phyloP scores from a whole-genome alignment of 2,797 vertebrate genomes.

The Propithecus deckenii region DNA sequence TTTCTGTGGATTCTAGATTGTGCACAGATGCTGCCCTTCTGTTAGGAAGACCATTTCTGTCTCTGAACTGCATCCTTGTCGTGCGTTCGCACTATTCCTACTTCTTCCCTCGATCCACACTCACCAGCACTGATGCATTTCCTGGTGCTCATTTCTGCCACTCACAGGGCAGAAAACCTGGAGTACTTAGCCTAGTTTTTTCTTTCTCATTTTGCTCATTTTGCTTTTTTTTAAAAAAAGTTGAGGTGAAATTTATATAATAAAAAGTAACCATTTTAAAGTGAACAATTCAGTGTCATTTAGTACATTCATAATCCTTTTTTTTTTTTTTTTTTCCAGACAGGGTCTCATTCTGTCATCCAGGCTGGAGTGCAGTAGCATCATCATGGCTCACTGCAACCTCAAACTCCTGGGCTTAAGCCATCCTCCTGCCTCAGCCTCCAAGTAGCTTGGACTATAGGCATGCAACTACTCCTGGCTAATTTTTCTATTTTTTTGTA shows the following conservation, averaged over 20 bases:
- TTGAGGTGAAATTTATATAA: no score
- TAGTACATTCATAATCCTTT: background rate
- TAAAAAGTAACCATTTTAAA: background rate
- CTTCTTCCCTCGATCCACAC: background rate
- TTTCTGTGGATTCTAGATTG: background rate
- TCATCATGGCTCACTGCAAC: no score
- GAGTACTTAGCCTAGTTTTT: background rate
- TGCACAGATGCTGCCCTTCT: background rate
- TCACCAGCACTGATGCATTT: rapidly evolving
- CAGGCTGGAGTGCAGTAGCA: no score
- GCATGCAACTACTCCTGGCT: no score
- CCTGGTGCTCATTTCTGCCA: background rate
- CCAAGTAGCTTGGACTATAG: no score
- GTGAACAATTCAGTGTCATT: background rate
- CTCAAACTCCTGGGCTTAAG: no score
- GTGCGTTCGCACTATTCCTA: rapidly evolving
- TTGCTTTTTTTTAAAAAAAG: no score
- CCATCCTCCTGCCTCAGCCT: no score
- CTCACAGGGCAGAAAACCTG: background rate
- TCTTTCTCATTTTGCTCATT: background rate
- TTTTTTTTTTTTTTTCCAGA: no score
- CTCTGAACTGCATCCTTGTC: background rate
- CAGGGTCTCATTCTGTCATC: no score
- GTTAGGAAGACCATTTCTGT: background rate
- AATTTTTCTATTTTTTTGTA: no score